phyloP scores from a whole-genome alignment of 2,113 vertebrate species.

The Campylomormyrus numenius region DNA sequence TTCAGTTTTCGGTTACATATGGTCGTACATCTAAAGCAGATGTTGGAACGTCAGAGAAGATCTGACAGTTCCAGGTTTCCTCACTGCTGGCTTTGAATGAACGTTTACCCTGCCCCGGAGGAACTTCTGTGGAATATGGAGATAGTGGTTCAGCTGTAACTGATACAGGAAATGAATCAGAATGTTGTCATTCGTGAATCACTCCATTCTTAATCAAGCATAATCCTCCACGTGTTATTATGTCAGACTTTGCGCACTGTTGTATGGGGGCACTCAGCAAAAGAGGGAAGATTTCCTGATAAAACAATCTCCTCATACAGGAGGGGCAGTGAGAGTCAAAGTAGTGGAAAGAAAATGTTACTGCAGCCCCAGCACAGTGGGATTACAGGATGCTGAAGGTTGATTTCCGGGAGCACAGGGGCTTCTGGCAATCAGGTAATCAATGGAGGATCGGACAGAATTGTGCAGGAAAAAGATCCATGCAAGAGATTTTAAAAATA shows the following conservation, averaged over 20 bases:
- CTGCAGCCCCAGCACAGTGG: neutral
- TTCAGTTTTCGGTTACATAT: neutral
- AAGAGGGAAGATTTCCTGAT: conserved; percentile 20
- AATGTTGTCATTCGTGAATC: neutral
- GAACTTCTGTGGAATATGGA: neutral
- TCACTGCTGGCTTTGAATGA: neutral
- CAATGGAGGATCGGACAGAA: neutral
- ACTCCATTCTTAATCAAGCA: neutral
- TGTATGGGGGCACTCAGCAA: conserved; percentile 22
- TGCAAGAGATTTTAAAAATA: neutral
- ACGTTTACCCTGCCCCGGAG: too few species aligned
- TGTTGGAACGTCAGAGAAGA: neutral
- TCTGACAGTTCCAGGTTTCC: neutral
- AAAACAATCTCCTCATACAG: conserved; percentile 20
- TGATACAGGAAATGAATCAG: conserved; percentile 15
- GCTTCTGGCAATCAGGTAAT: neutral
- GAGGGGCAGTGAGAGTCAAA: conserved; percentile 8
- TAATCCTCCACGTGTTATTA: neutral
- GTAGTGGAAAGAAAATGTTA: conserved; percentile 16
- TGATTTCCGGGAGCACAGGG: conserved; percentile 25
- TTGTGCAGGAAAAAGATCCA: neutral
- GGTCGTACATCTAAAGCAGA: neutral
- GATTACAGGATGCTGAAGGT: conserved; percentile 29
- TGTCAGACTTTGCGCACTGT: neutral
- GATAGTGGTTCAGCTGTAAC: neutral